Evolutionary conservation across 2,888 invertebrate genomes (phyloP).

Genomic region (Gasteruption jaculator): DNA sequence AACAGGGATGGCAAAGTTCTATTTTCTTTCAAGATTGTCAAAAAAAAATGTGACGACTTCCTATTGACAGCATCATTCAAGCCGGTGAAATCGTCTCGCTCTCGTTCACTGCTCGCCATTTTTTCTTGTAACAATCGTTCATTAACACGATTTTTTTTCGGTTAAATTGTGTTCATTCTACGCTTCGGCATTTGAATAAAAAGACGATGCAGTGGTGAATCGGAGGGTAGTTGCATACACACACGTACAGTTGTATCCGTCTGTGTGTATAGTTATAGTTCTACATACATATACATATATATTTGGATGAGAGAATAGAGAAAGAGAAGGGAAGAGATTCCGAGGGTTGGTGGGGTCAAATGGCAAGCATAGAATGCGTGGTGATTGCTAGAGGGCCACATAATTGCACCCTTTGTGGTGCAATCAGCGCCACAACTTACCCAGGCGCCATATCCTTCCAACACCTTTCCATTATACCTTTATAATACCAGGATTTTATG

Average conservation of each 20-base stretch:
- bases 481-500: no score
- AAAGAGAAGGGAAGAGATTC: slow-evolving; percentile 15
- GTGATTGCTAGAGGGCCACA: slow-evolving; percentile 53
- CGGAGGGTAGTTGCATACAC: slow-evolving; percentile 26
- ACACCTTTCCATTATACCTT: no score
- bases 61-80: no score
- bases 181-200: slow-evolving; percentile 44
- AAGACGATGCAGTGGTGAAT: slow-evolving; percentile 39
- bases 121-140: slow-evolving; percentile 52
- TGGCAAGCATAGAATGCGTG: slow-evolving; percentile 50
- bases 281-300: no score
- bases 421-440: slow-evolving; percentile 51
- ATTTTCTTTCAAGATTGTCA: no score
- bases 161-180: slow-evolving; percentile 39
- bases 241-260: no score
- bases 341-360: slow-evolving; percentile 42
- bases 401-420: slow-evolving; percentile 53
- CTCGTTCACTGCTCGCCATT: no score
- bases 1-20: no score
- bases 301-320: slow-evolving; percentile 10
- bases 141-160: slow-evolving; percentile 48
- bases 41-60: no score
- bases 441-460: slow-evolving; percentile 39
- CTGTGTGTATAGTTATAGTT: no score
- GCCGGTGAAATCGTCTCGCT: no score